These are phyloP conservation scores for Heliothis subflexa DNA, from an alignment of 1,140 invertebrate species.

Conservation along the genomic window DNA sequence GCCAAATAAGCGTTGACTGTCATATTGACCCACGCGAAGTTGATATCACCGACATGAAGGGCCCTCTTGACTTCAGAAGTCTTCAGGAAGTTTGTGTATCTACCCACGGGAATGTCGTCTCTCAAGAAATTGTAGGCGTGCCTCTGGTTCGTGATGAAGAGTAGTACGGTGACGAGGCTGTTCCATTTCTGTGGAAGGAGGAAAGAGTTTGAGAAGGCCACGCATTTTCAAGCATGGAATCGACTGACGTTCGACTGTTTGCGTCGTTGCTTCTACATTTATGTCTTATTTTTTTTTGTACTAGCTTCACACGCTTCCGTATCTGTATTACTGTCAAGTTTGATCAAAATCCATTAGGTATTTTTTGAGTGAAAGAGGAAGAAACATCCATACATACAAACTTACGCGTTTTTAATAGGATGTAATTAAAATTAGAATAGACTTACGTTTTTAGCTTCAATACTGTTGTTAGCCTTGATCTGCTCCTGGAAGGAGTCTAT, in stretches of 20 bases:
- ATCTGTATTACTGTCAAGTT: too few relatives aligned
- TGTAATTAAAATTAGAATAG: background rate
- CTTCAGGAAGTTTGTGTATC: slow-evolving; percentile 86
- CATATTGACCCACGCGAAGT: slow-evolving; percentile 77
- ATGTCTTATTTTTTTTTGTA: too few relatives aligned
- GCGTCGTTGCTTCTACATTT: too few relatives aligned
- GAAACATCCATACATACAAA: too few relatives aligned
- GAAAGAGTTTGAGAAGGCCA: too few relatives aligned
- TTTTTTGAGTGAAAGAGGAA: too few relatives aligned
- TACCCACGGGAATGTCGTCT: slow-evolving; percentile 69
- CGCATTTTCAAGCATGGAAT: too few relatives aligned
- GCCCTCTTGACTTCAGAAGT: slow-evolving; percentile 84
- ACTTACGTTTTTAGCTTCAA: slow-evolving; percentile 70
- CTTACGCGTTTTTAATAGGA: too few relatives aligned
- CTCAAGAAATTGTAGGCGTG: slow-evolving; percentile 90
- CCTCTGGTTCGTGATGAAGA: slow-evolving; percentile 87
- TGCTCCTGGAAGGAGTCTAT: slow-evolving; percentile 63
- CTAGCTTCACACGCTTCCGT: too few relatives aligned
- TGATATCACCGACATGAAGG: slow-evolving; percentile 85
- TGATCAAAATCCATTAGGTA: too few relatives aligned
- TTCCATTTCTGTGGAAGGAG: slow-evolving; percentile 70
- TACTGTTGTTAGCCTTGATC: slow-evolving; percentile 66
- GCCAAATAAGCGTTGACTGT: slow-evolving; percentile 88
- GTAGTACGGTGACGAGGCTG: slow-evolving; percentile 80
- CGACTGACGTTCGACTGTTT: too few relatives aligned